Evolutionary conservation across 1,140 invertebrate species (phyloP), one percentile per base, ranked within the genome.

Genomic region (Paralvinella palmiformis): DNA sequence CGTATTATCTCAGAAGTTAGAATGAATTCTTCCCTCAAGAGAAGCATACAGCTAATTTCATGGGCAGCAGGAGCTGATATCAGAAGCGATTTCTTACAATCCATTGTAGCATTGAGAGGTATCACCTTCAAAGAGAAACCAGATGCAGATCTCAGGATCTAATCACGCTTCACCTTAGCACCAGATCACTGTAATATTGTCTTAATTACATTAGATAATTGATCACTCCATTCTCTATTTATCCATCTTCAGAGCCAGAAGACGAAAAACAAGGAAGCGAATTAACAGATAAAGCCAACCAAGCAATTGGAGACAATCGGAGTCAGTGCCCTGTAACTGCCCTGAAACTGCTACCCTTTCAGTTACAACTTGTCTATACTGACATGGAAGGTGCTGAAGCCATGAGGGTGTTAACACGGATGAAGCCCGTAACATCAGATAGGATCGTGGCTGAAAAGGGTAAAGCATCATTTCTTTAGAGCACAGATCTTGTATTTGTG

Each of bases 331-430:
- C n/a, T n/a, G n/a, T n/a, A n/a, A n/a, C n/a, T n/a, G n/a, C n/a
- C n/a, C n/a, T n/a, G n/a, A 24, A 55, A 48, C 35, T 66, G 36
- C 17, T 68, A 15, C 67, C 74, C n/a, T 78, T 78, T 70, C 76
- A 78, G 59, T 53, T 78, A 13, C 70, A 74, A 55, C 69, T 78
- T 22, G 58, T 68, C 31, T 78, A 78, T 63, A 73, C 68, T 7
- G 74, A 74, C 55, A 58, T 66, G 37, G 74, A 74, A 22, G 76
- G 76, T 2, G 70, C 68, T 4, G 70, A 71, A 50, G 74, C 73
- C 4, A 58, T 78, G 35, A 62, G 73, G 48, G 73, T 78, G 5
- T 33, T 75, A 20, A 76, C 75, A 17, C 68, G 72, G 37, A 61
- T 44, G 3, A 72, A 68, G 57, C 71, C 73, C 3, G 60, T 72